Percentiles rank a stretch among this genome's conserved stretches.
Evolutionary conservation across 35 echinoderm and acorn worm species (phyloP).

Genomic region (Apostichopus japonicus): DNA sequence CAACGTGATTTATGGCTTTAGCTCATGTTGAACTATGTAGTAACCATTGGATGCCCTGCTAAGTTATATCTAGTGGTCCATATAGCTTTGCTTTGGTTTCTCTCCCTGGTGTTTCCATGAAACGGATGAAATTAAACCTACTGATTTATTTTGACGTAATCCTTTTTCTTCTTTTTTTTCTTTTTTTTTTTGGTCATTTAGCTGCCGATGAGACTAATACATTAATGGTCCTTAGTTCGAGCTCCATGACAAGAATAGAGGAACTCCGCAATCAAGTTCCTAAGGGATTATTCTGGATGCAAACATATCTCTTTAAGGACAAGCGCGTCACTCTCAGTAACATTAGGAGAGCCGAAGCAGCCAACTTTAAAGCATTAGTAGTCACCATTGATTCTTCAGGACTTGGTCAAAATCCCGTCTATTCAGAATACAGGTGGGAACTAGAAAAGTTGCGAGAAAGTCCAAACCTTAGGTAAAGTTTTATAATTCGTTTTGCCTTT

Average conservation of each 20-base stretch:
- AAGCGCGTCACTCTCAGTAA: background rate
- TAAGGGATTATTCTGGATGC: slow-evolving; percentile 57
- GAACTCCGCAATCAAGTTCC: background rate
- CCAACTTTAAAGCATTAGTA: slow-evolving; percentile 51
- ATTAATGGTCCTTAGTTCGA: slow-evolving; percentile 44
- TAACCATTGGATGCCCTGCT: too few relatives aligned
- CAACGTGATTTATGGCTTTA: too few relatives aligned
- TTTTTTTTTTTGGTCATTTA: background rate
- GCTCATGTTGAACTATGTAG: too few relatives aligned
- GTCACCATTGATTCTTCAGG: slow-evolving; percentile 54
- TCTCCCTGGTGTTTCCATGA: too few relatives aligned
- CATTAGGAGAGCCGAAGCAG: slow-evolving; percentile 32
- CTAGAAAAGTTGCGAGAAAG: background rate
- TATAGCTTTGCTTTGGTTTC: too few relatives aligned
- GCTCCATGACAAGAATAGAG: slow-evolving; percentile 34
- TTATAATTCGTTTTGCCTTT: too few relatives aligned
- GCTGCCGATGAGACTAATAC: slow-evolving; percentile 1
- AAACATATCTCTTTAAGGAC: slow-evolving; percentile 18
- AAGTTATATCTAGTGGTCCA: too few relatives aligned
- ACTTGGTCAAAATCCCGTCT: slow-evolving; percentile 2
- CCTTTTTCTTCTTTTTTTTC: too few relatives aligned
- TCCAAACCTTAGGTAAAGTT: background rate
- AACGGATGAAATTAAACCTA: too few relatives aligned
- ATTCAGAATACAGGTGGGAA: background rate
- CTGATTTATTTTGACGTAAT: too few relatives aligned